These are phyloP conservation scores for Julus scanicus DNA, from an alignment of 2,888 invertebrate species.

Conservation along the genomic window DNA sequence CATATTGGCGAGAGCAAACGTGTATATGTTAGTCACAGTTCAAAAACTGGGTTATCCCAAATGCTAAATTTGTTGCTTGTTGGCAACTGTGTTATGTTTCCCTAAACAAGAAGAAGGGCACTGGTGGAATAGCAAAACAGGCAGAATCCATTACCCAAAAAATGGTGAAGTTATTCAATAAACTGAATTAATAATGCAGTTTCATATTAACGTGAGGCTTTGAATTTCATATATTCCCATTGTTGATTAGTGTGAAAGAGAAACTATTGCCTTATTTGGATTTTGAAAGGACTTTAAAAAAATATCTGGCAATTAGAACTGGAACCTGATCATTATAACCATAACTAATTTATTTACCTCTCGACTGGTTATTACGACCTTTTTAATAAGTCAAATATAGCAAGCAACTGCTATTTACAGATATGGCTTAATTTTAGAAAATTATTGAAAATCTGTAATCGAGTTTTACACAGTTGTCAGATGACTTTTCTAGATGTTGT, in stretches of 20 bases:
- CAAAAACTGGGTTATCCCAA: constrained; percentile 50
- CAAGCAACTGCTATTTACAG: too few relatives aligned
- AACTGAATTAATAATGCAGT: neutral
- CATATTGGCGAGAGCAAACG: constrained; percentile 38
- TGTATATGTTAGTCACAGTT: constrained; percentile 39
- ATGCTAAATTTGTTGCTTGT: constrained; percentile 52
- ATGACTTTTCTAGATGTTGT: too few relatives aligned
- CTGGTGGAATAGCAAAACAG: constrained; percentile 39
- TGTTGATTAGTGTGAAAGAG: neutral
- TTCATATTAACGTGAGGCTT: neutral
- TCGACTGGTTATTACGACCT: too few relatives aligned
- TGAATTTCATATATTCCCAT: neutral
- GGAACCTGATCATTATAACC: too few relatives aligned
- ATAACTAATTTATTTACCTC: too few relatives aligned
- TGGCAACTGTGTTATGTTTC: constrained; percentile 46
- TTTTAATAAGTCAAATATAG: too few relatives aligned
- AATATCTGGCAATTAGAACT: too few relatives aligned
- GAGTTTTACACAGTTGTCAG: too few relatives aligned
- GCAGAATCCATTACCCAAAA: constrained; percentile 2
- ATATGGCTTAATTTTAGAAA: too few relatives aligned
- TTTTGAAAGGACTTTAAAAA: neutral
- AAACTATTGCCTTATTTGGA: neutral
- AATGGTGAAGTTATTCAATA: neutral
- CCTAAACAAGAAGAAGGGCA: constrained; percentile 24
- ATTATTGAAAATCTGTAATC: too few relatives aligned